Evolutionary conservation across 2,888 invertebrate genomes (phyloP).

Genomic region (Muschampia plurimacula): DNA sequence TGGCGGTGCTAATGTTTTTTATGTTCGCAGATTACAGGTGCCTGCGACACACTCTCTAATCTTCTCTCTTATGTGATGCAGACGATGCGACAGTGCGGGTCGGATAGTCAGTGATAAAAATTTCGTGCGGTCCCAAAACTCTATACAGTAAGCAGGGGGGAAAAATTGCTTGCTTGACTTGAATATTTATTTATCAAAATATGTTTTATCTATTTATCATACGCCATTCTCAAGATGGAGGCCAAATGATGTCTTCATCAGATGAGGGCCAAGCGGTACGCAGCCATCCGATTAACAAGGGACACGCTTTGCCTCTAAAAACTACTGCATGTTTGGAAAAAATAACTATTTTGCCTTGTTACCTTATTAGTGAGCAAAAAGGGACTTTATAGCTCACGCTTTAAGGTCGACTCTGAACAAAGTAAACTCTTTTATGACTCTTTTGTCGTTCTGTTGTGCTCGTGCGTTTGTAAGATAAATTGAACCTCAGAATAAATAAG

Average conservation of each 20-base stretch:
- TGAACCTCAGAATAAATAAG: constrained; percentile 32
- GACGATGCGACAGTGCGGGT: too few relatives aligned
- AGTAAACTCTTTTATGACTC: neutral
- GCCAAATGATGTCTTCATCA: constrained; percentile 27
- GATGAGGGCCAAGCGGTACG: constrained; percentile 33
- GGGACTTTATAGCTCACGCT: neutral
- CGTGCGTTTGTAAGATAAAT: constrained; percentile 23
- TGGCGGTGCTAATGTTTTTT: too few relatives aligned
- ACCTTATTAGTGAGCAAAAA: constrained; percentile 9
- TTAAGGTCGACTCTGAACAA: neutral
- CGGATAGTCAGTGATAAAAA: too few relatives aligned
- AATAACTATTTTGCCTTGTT: constrained; percentile 18
- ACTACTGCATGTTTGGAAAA: constrained; percentile 22
- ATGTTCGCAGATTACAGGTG: too few relatives aligned
- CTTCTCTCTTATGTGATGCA: too few relatives aligned
- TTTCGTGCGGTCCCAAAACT: too few relatives aligned
- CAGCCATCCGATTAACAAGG: constrained; percentile 36
- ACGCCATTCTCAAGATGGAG: constrained; percentile 21
- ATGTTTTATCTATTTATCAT: constrained; percentile 2
- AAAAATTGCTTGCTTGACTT: neutral
- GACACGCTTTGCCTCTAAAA: constrained; percentile 30
- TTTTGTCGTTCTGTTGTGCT: constrained; percentile 3
- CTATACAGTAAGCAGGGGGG: neutral
- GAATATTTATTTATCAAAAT: neutral
- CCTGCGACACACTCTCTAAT: too few relatives aligned